Evolutionary conservation across 2,113 vertebrate genomes (phyloP), one percentile per base, ranked within the genome.

Genomic region (Sisor rabdophorus): DNA sequence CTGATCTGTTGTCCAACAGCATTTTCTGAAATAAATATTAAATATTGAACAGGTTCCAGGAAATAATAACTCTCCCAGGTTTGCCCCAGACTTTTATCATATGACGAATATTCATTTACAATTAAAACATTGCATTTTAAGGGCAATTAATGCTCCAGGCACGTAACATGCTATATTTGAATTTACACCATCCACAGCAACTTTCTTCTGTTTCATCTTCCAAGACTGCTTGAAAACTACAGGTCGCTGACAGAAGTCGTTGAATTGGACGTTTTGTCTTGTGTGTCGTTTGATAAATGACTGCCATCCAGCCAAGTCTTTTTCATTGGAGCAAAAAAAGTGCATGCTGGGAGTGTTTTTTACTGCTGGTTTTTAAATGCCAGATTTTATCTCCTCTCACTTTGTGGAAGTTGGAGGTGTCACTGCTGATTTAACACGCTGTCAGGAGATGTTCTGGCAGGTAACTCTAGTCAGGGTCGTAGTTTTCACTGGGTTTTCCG

Each of bases 381-480:
- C 79, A 76, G n/a, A 68, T 70, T 80, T 76, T 75, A 70, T 75
- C 65, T 71, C 20, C 20, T 0, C 50, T 71, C 56, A 58, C 68
- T 71, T 65, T 77, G 68, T 73, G 22, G 20, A 50, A 52, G 75
- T 73, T 32, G 10, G 54, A 77, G 70, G 61, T 77, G 75, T 36
- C 47, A n/a, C 61, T 47, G 48, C 47, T 78, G 76, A 78, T 71
- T 78, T 71, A 78, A 71, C 58, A 48, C 30, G 44, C 30, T 71
- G 58, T 78, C 76, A 78, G 50, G 50, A 54, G 56, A 59, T 44
- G 68, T 71, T 76, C 53, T 76, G 74, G 63, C 24, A 58, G 22
- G 3, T 24, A 30, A 30, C 53, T 58, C 10, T 19, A 59, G 32
- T 77, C 67, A 28, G 76, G 67, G 48, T 30, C 32, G 9, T 32